phyloP scores from a whole-genome alignment of 2,888 invertebrate species.

The Neocrepidodera transversa region DNA sequence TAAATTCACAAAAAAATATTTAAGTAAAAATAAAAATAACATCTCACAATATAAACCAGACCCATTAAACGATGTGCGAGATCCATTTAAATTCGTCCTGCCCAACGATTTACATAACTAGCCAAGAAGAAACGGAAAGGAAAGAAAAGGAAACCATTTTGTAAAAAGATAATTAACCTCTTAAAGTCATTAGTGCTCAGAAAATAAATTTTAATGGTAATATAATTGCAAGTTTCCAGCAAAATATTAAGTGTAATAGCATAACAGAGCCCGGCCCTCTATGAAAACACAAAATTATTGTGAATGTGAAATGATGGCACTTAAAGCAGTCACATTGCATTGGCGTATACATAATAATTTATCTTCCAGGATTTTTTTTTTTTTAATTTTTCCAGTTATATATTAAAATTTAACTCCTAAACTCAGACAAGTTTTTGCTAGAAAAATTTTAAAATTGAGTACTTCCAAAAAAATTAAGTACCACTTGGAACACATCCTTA shows the following conservation, averaged over 20 bases:
- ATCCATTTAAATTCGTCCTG: slow-evolving; percentile 3
- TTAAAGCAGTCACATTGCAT: not conserved
- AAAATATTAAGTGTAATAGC: slow-evolving; percentile 24
- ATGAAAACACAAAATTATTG: slow-evolving; percentile 15
- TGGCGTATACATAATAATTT: not conserved
- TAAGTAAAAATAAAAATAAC: too few species aligned
- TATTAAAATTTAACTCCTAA: too few species aligned
- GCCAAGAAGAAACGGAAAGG: slow-evolving; percentile 11
- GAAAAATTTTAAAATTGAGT: too few species aligned
- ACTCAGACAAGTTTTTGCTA: too few species aligned
- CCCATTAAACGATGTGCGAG: not conserved
- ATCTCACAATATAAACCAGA: too few species aligned
- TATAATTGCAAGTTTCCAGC: slow-evolving; percentile 38
- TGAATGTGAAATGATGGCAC: not conserved
- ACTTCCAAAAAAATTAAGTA: too few species aligned
- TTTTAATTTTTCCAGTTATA: too few species aligned
- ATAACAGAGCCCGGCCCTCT: slow-evolving; percentile 1
- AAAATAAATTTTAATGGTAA: slow-evolving; percentile 41
- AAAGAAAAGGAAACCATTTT: slow-evolving; percentile 24
- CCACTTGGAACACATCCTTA: too few species aligned
- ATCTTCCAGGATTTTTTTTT: too few species aligned
- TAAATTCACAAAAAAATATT: too few species aligned
- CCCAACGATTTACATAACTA: slow-evolving; percentile 15
- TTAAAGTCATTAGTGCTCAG: slow-evolving; percentile 33
- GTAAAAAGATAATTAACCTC: slow-evolving; percentile 35